Percentiles rank a stretch among this genome's conserved stretches.
Evolutionary conservation across 1,140 invertebrate genomes (phyloP).

Genomic region (Steinernema feltiae): DNA sequence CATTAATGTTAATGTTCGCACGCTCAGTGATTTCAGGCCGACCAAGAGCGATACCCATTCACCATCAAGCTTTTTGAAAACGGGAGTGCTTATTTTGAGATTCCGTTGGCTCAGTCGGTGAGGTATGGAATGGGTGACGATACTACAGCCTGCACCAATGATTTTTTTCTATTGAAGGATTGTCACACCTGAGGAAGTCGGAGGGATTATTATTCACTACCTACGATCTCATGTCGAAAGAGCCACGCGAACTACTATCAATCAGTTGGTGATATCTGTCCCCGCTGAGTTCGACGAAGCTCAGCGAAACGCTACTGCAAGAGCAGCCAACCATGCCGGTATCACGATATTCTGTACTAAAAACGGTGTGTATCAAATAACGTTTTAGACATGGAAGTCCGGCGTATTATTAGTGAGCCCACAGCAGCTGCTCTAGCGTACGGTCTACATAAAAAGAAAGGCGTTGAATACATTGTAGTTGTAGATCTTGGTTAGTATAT

Average conservation of each 20-base stretch:
- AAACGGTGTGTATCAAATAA: neutral
- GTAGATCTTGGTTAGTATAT: constrained; percentile 59
- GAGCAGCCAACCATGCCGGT: constrained; percentile 51
- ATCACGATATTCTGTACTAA: neutral
- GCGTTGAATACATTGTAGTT: constrained; percentile 60
- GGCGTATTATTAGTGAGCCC: constrained; percentile 66
- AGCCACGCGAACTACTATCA: constrained; percentile 27
- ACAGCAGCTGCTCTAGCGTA: constrained; percentile 59
- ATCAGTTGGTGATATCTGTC: constrained; percentile 54
- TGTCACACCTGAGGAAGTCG: constrained; percentile 52
- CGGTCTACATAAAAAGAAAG: constrained; percentile 58
- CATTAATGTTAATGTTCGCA: neutral
- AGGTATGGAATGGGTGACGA: constrained; percentile 16
- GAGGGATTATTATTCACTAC: constrained; percentile 52
- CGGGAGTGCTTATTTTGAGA: constrained; percentile 49
- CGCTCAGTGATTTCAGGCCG: constrained; percentile 40
- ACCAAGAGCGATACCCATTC: constrained; percentile 53
- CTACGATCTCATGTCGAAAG: constrained; percentile 42
- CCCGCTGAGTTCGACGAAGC: constrained; percentile 54
- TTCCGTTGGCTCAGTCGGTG: constrained; percentile 34
- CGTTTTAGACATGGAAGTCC: constrained; percentile 69
- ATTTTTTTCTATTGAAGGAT: constrained; percentile 35
- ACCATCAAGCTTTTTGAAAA: constrained; percentile 46
- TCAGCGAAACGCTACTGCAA: constrained; percentile 47
- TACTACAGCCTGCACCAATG: constrained; percentile 18